Evolutionary conservation across 2,113 vertebrate genomes (phyloP).

Genomic region (Gallinago undulata): DNA sequence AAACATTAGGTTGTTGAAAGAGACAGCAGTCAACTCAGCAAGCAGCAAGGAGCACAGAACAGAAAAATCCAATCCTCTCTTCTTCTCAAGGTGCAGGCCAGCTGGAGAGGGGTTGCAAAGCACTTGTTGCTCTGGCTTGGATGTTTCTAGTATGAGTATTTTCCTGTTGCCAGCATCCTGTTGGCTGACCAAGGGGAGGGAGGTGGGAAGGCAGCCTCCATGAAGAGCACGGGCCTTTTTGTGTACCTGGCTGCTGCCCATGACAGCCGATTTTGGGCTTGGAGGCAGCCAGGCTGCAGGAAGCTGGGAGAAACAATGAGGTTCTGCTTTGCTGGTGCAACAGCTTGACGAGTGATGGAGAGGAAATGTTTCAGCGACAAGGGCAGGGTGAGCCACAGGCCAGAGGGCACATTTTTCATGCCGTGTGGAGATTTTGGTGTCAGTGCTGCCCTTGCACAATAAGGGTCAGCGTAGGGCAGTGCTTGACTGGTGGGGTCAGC

Average conservation of each 20-base stretch:
- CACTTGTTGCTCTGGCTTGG: not conserved
- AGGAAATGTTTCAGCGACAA: not conserved
- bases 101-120: not conserved
- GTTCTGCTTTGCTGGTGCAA: not conserved
- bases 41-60: not conserved
- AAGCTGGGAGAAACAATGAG: not conserved
- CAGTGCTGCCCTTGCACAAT: not conserved
- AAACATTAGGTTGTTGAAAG: not conserved
- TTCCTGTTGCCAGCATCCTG: rapidly evolving
- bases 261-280: rapidly evolving
- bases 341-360: not conserved
- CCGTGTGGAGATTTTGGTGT: not conserved
- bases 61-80: not conserved
- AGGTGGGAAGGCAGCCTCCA: rapidly evolving
- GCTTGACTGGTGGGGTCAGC: not conserved
- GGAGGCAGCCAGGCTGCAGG: not conserved
- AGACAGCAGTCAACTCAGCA: not conserved
- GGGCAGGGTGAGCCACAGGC: not conserved
- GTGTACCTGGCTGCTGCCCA: not conserved
- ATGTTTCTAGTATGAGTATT: not conserved
- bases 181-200: not conserved
- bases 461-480: not conserved
- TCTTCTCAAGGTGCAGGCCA: not conserved
- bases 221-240: not conserved
- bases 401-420: not conserved